phyloP scores from a whole-genome alignment of 2,113 vertebrate genomes.

The Miniopterus natalensis region DNA sequence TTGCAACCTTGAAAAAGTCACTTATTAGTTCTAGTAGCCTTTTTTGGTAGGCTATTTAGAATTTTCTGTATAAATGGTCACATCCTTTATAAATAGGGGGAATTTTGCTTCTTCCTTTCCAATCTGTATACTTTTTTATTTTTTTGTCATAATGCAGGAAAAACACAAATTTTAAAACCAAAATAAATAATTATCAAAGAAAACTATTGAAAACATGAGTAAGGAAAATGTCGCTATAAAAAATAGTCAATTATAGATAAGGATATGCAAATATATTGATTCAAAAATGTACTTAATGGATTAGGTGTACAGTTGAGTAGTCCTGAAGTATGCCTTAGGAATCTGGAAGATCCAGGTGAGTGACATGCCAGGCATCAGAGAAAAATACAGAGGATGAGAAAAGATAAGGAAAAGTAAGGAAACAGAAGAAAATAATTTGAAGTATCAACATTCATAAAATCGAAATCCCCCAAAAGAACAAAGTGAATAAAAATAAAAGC shows the following conservation, averaged over 20 bases:
- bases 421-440: background rate
- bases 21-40: too few relatives aligned
- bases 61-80: background rate
- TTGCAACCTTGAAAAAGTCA: too few relatives aligned
- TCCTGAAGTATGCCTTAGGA: background rate
- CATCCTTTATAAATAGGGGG: background rate
- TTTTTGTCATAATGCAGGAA: background rate
- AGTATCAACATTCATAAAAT: background rate
- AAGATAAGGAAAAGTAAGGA: background rate
- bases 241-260: background rate
- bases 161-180: constrained; percentile 10
- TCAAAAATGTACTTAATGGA: background rate
- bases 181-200: background rate
- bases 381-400: background rate
- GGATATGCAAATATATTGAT: background rate
- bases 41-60: too few relatives aligned
- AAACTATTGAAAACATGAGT: background rate
- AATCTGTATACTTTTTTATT: background rate
- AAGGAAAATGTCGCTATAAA: background rate
- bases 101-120: background rate
- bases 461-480: background rate
- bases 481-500: background rate
- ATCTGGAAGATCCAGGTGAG: background rate
- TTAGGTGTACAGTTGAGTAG: background rate
- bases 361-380: background rate